Percentiles rank a stretch among this genome's conserved stretches.
Evolutionary conservation across 2,888 invertebrate species (phyloP).

Genomic region (Drosophila testacea): DNA sequence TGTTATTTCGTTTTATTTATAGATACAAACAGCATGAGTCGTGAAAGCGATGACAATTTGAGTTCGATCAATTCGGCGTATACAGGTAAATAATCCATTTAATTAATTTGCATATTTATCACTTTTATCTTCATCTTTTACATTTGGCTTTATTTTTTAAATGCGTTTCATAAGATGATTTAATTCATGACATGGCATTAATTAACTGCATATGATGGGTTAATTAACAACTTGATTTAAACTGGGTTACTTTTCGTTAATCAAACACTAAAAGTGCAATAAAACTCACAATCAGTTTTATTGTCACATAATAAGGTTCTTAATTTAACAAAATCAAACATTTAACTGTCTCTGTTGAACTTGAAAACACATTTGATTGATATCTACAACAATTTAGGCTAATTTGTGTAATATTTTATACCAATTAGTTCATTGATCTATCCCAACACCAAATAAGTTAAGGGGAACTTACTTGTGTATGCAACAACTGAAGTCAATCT

Average conservation of each 20-base stretch:
- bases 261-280: constrained; percentile 8
- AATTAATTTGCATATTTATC: constrained; percentile 37
- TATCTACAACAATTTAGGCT: constrained; percentile 1
- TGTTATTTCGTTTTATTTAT: constrained; percentile 65
- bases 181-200: constrained; percentile 26
- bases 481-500: constrained; percentile 38
- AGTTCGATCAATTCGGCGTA: constrained; percentile 83
- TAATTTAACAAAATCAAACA: constrained; percentile 9
- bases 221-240: constrained; percentile 31
- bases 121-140: constrained; percentile 27
- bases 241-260: constrained; percentile 7
- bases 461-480: constrained; percentile 41
- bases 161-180: constrained; percentile 38
- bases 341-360: background rate
- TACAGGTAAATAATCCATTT: constrained; percentile 76
- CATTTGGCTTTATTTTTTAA: constrained; percentile 40
- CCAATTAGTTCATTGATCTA: constrained; percentile 48
- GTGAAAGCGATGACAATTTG: constrained; percentile 84
- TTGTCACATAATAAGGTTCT: background rate
- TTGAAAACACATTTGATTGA: constrained; percentile 3
- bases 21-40: constrained; percentile 83
- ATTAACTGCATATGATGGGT: constrained; percentile 17
- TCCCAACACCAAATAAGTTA: constrained; percentile 17
- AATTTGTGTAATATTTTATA: constrained; percentile 16
- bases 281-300: too few relatives aligned